Base-by-base conservation (phyloP, 2,797 vertebrate genomes). In the Megaceryle alcyon region DNA sequence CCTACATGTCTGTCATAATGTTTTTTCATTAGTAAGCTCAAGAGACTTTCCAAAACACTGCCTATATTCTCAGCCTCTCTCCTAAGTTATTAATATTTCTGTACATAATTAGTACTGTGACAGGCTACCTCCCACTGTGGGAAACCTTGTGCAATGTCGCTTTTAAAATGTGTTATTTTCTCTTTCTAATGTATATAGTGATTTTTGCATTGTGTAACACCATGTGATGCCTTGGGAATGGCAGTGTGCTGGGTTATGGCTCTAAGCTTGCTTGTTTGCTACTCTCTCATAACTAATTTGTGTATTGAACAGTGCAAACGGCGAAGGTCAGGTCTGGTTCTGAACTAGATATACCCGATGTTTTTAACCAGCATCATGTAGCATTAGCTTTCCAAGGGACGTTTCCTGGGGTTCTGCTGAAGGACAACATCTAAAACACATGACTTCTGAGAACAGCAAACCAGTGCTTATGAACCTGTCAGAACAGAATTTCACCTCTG, bases 1-100 rank as follows among this genome's bases (percentile, higher is more conserved):
- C 51, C 57, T 51, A 37, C 18, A 3, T 28, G 22, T 23, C 43
- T 77, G 37, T 53, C 0, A 0, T 20, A 48, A 56, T 33, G 29
- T 2, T 28, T 91, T 65, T 57, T 37, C 29, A 19, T 78, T 46
- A 60, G 15, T 0, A 6, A 81, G 41, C 22, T 46, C 17, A 15
- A 39, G 19, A 75, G 26, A 29, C 22, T 70, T 72, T 35, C 73
- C 46, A 61, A 64, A 84, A 28, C 22, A 35, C 16, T 46, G 26
- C 21, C 41, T 18, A 10, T 51, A 43, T 51, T 69, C n/a, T 90
- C 39, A 72, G 44, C n/a, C 33, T 39, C 48, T 63, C 51, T 88
- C 18, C 25, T 78, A 49, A 56, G 28, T 65, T 41, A 37, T n/a
- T 69, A 33, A 10, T 71, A 35, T 59, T 64, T 59, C 35, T 46